These are phyloP conservation scores for Montifringilla adamsi DNA, from an alignment of 2,113 vertebrate species.

Conservation along the genomic window DNA sequence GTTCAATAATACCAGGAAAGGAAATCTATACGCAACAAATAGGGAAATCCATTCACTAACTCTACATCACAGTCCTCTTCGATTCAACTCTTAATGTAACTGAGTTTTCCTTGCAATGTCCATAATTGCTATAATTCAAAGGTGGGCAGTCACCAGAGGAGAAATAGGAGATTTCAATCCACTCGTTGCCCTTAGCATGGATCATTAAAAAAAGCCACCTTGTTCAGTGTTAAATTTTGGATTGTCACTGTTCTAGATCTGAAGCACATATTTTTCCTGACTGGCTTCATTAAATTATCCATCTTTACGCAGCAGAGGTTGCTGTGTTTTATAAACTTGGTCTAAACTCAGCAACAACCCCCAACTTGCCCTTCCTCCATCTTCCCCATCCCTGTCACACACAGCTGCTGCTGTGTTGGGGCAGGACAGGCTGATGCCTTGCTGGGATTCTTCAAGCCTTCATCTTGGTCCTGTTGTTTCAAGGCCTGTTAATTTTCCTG, in stretches of 20 bases:
- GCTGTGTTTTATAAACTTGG: background rate
- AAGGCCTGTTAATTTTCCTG: background rate
- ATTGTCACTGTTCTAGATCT: background rate
- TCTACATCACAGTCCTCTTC: background rate
- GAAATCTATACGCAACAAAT: background rate
- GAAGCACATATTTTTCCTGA: background rate
- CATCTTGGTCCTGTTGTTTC: fast-evolving
- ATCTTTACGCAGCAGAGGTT: background rate
- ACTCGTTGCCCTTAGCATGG: background rate
- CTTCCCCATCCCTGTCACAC: background rate
- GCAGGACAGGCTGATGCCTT: background rate
- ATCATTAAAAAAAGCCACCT: background rate
- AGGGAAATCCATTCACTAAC: background rate
- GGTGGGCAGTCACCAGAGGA: background rate
- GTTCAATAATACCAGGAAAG: background rate
- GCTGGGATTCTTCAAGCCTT: background rate
- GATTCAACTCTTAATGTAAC: background rate
- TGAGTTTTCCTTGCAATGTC: background rate
- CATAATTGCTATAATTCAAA: background rate
- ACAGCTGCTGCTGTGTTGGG: background rate
- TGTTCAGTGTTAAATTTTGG: background rate
- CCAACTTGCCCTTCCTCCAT: fast-evolving
- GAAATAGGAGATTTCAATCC: background rate
- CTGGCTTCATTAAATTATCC: background rate
- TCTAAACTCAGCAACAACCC: background rate